Base-by-base conservation (phyloP, 2,888 invertebrate genomes). In the Ormyrus rosae region DNA sequence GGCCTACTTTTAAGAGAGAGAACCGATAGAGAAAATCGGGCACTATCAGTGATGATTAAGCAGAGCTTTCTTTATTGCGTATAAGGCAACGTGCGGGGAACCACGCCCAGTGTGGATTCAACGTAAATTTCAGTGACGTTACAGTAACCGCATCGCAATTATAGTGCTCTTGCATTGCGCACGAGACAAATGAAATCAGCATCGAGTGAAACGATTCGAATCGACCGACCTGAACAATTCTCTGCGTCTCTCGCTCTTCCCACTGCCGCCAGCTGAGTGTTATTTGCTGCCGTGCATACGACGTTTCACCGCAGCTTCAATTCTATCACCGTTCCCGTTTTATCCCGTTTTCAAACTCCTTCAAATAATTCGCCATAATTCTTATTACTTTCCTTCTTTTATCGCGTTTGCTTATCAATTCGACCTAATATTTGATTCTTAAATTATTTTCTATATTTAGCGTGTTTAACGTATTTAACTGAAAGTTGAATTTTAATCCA, bases 141-240 rank as follows among this genome's bases (percentile, higher is more conserved):
- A 74, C 45, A 63, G 69, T 68, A 55, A 68, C 79, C 73, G 45
- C 73, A 69, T 50, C 55, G 64, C 74, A 69, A 74, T 68, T 79
- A 79, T 68, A 74, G 63, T 63, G 50, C 13, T n/a, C 51, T 45
- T 56, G 74, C 34, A 50, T 11, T n/a, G 78, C 60, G 48, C 61
- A 53, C 48, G 72, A 78, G 63, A 79, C 73, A 68, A 78, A 78
- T 73, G 73, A 78, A 73, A 78, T 78, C 73, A 74, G 69, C 63
- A 74, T 74, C 63, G 69, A 74, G 56, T 56, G 74, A 68, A 79
- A 79, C 65, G 73, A 34, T 74, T 74, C 63, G 79, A 69, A 70
- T 73, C 74, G 58, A 56, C 63, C 55, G 56, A 64, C 55, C 58
- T 9, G 69, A 64, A 70, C 79, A 70, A 63, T 69, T 73, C 61